These are phyloP conservation scores for Microvelia longipes DNA, from an alignment of 1,140 invertebrate genomes.

Conservation along the genomic window DNA sequence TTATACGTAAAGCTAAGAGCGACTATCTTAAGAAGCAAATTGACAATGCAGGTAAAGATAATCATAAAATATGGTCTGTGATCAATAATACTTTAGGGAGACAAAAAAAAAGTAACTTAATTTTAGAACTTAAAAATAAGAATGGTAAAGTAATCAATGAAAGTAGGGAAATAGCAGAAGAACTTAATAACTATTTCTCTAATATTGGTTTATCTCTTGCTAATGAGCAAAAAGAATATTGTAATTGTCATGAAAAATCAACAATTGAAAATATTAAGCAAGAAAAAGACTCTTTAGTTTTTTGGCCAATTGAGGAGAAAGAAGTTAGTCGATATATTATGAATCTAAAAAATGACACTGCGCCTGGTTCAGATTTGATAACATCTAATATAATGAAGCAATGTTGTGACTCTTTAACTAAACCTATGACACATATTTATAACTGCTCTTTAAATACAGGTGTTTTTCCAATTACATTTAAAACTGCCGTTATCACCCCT, in stretches of 20 bases:
- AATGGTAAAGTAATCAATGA: background rate
- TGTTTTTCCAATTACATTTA: too few species aligned
- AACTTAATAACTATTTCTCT: background rate
- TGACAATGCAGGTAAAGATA: background rate
- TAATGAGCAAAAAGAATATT: background rate
- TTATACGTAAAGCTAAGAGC: background rate
- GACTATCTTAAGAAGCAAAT: background rate
- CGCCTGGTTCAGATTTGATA: background rate
- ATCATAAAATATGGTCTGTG: background rate
- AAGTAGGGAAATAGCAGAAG: background rate
- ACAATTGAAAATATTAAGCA: background rate
- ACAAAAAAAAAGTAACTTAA: background rate
- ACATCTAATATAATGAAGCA: background rate
- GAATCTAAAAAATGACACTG: background rate
- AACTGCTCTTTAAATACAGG: too few species aligned
- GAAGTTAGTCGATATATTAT: background rate
- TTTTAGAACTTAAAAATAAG: background rate
- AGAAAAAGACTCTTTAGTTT: background rate
- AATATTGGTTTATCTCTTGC: background rate
- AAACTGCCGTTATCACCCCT: too few species aligned
- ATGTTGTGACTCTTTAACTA: too few species aligned
- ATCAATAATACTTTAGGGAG: background rate
- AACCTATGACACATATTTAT: too few species aligned
- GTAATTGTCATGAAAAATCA: background rate
- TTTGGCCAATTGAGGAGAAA: background rate